These are phyloP conservation scores for Calliopsis andreniformis DNA, from an alignment of 1,140 invertebrate species.

Conservation along the genomic window DNA sequence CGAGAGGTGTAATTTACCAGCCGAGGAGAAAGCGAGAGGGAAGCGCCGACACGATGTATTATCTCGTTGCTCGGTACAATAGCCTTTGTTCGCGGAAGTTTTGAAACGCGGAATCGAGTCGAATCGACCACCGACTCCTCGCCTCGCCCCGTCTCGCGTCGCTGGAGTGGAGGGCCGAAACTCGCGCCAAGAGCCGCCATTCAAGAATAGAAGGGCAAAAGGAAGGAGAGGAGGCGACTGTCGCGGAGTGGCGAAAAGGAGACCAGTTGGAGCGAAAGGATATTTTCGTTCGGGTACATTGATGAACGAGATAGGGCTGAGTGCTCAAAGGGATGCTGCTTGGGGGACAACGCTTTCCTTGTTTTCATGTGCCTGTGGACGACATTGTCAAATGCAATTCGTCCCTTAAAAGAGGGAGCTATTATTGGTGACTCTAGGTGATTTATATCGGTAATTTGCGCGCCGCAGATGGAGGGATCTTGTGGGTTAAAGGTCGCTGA, in stretches of 20 bases:
- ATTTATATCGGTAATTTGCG: too few relatives aligned
- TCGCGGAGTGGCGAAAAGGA: background rate
- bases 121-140: slow-evolving; percentile 47
- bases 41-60: slow-evolving; percentile 51
- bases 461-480: too few relatives aligned
- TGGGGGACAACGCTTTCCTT: background rate
- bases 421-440: slow-evolving; percentile 9
- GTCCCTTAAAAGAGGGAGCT: background rate
- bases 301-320: background rate
- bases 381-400: slow-evolving; percentile 12
- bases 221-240: slow-evolving; percentile 7
- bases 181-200: slow-evolving; percentile 26
- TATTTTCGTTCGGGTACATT: slow-evolving; percentile 12
- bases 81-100: slow-evolving; percentile 59
- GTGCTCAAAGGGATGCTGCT: slow-evolving; percentile 3
- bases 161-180: slow-evolving; percentile 9
- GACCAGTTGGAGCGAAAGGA: slow-evolving; percentile 19
- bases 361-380: background rate
- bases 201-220: slow-evolving; percentile 56
- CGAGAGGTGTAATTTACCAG: slow-evolving; percentile 56
- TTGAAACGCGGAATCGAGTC: slow-evolving; percentile 61
- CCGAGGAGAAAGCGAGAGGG: slow-evolving; percentile 35
- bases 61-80: slow-evolving; percentile 58
- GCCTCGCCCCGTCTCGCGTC: slow-evolving; percentile 16
- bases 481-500: too few relatives aligned